Conservation (phyloP, 2,888 invertebrate genomes). For the Acanthopleura granulata region DNA sequence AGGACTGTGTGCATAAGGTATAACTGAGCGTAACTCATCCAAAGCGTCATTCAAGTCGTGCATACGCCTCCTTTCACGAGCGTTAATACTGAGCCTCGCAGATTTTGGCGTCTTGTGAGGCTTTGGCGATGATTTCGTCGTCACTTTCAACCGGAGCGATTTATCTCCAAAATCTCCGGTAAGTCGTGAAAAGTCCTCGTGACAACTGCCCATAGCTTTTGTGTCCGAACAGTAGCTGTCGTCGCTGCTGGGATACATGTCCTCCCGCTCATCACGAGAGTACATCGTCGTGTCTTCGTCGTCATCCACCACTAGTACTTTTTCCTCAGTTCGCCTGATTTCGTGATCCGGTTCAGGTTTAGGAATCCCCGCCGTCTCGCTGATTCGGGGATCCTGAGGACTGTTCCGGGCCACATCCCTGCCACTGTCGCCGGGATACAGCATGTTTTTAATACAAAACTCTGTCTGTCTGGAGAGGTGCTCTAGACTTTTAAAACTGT, state of each 20-base stretch:
- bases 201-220: not conserved
- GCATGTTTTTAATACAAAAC: no score
- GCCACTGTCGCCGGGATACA: no score
- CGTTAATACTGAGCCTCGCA: constrained; percentile 68
- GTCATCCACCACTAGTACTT: constrained; percentile 19
- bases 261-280: constrained; percentile 5
- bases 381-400: not conserved
- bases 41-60: constrained; percentile 71
- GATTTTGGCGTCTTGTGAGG: constrained; percentile 40
- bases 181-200: constrained; percentile 8
- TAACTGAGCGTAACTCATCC: constrained; percentile 67
- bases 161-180: constrained; percentile 35
- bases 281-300: constrained; percentile 25
- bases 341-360: constrained; percentile 6
- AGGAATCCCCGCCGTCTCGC: not conserved
- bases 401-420: not conserved
- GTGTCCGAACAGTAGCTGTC: constrained; percentile 25
- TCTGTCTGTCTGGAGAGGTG: no score
- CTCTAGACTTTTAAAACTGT: no score
- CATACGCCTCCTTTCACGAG: constrained; percentile 71
- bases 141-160: constrained; percentile 17
- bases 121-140: constrained; percentile 31
- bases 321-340: not conserved
- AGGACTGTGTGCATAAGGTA: constrained; percentile 69
- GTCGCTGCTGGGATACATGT: constrained; percentile 31